Percentiles rank a stretch among this genome's conserved stretches.
Evolutionary conservation across 1,140 invertebrate species (phyloP).

Genomic region (Schlechtendalia chinensis): DNA sequence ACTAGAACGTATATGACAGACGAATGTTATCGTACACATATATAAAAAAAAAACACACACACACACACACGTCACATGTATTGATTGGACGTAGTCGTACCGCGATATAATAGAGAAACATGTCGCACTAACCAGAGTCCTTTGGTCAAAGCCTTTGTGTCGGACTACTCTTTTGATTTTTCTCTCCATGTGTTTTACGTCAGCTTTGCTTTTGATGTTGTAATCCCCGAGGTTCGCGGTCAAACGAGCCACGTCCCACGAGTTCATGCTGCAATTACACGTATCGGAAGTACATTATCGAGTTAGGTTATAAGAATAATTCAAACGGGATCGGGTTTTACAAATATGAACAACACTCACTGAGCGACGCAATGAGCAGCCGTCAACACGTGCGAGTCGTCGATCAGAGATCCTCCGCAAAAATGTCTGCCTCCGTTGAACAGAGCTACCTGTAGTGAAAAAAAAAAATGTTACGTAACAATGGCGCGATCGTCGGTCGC

Average conservation of each 20-base stretch:
- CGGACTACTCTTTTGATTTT: constrained; percentile 77
- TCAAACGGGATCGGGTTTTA: background rate
- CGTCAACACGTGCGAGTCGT: constrained; percentile 76
- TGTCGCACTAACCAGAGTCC: constrained; percentile 65
- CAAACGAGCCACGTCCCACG: constrained; percentile 78
- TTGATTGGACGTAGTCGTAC: no score
- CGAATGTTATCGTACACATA: background rate
- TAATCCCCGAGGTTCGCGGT: constrained; percentile 79
- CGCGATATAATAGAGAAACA: background rate
- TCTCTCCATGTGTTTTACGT: constrained; percentile 72
- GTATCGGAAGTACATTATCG: background rate
- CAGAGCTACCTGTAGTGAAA: constrained; percentile 66
- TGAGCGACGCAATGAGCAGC: constrained; percentile 89
- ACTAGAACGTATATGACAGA: constrained; percentile 60
- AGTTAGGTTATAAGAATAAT: no score
- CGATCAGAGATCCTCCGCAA: constrained; percentile 86
- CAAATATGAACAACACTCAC: constrained; percentile 61
- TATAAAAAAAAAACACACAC: no score
- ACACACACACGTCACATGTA: no score
- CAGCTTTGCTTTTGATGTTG: constrained; percentile 71
- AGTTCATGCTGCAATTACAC: constrained; percentile 73
- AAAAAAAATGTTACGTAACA: constrained; percentile 47
- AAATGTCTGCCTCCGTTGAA: constrained; percentile 82
- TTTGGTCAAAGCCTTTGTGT: constrained; percentile 78
- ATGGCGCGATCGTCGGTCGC: background rate